phyloP scores from a whole-genome alignment of 2,797 vertebrate genomes.

The Clarias pachynema region DNA sequence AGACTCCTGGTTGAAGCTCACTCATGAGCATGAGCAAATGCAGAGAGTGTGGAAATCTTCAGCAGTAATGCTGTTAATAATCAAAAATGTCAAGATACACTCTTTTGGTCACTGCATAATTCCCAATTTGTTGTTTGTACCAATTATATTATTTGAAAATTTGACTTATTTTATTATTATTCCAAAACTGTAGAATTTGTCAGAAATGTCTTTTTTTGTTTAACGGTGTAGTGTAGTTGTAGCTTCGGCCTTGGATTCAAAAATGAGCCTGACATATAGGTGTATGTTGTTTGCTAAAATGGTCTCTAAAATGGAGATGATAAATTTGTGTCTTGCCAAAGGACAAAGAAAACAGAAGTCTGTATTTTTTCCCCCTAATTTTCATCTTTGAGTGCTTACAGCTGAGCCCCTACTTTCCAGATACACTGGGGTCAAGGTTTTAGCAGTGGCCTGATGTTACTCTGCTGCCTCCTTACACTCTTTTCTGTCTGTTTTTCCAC shows the following conservation, averaged over 20 bases:
- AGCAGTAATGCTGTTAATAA: neutral
- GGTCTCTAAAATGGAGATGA: neutral
- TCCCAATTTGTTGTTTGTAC: neutral
- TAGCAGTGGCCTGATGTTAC: slow-evolving; percentile 58
- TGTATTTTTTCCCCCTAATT: slow-evolving; percentile 53
- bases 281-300: neutral
- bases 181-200: neutral
- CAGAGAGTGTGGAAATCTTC: neutral
- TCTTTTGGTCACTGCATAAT: neutral
- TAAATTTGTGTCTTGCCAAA: slow-evolving; percentile 39
- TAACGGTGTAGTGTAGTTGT: neutral
- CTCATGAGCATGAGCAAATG: neutral
- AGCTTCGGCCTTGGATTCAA: neutral
- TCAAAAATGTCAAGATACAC: neutral
- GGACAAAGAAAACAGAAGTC: slow-evolving; percentile 50
- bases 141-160: neutral
- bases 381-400: slow-evolving; percentile 65
- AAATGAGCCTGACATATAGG: neutral
- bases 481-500: slow-evolving; percentile 61
- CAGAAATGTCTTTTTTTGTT: neutral
- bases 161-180: neutral
- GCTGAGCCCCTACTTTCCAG: slow-evolving; percentile 70
- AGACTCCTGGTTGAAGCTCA: neutral
- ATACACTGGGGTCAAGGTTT: slow-evolving; percentile 63
- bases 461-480: slow-evolving; percentile 46